These are phyloP conservation scores for Stegana nigrithorax DNA, from an alignment of 2,888 invertebrate species.

Conservation along the genomic window DNA sequence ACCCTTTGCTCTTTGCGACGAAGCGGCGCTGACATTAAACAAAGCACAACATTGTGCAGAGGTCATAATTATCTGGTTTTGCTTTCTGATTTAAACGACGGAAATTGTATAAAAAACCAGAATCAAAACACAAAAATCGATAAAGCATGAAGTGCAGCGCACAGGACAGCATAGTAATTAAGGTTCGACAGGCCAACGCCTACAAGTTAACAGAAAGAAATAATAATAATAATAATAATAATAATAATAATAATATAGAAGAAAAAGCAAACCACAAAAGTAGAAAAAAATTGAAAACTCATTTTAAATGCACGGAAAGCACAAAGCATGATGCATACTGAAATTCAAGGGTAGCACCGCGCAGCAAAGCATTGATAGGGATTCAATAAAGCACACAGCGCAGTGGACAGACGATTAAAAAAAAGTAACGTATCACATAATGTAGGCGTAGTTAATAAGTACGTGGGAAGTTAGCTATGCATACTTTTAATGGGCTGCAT, in stretches of 20 bases:
- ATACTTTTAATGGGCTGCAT: no score
- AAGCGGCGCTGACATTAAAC: neutral
- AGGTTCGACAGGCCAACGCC: neutral
- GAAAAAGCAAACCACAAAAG: neutral
- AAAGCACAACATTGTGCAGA: neutral
- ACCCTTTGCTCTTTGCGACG: slow-evolving; percentile 8
- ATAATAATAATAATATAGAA: no score
- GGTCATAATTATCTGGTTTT: slow-evolving; percentile 12
- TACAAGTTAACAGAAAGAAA: no score
- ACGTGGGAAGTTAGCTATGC: neutral
- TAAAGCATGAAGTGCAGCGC: slow-evolving; percentile 5
- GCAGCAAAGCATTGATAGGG: neutral
- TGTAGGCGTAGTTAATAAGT: neutral
- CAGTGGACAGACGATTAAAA: neutral
- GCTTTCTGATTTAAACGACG: neutral
- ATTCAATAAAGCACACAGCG: neutral
- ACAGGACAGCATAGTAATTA: neutral
- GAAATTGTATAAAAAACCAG: neutral
- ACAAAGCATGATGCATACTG: no score
- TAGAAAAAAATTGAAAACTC: neutral
- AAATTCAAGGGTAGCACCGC: no score
- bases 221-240: no score
- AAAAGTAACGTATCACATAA: slow-evolving; percentile 14
- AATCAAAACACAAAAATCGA: slow-evolving; percentile 15
- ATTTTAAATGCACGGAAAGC: no score